Evolutionary conservation across 2,797 vertebrate species (phyloP), one percentile per base, ranked within the genome.

Genomic region (Melanitta fusca): DNA sequence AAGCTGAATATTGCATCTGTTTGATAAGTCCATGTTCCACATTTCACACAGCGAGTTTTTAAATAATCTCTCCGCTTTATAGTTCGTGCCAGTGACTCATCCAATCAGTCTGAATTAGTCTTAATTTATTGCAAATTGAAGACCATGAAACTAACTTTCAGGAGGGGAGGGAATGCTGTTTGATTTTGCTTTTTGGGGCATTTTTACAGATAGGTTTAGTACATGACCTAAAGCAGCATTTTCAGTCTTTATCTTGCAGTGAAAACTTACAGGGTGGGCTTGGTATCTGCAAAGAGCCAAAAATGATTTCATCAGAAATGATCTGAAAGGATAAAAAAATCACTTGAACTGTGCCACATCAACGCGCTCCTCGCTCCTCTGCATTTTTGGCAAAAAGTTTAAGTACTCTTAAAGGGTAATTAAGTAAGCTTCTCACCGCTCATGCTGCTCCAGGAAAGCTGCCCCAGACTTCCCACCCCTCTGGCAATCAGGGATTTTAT

Each of bases 1-100:
- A 68, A 84, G 88, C 43, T 68, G 94, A 88, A 57, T 24, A 5
- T 38, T 41, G 74, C 89, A 90, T 90, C 95, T 87, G 94, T 74
- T 95, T 71, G 17, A 16, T 36, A 49, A 94, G 88, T 49, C 83
- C 54, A 0, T 19, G 78, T 2, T 34, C 90, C 74, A 13, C 34
- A 65, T 78, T 78, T 93, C 61, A 22, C 54, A 68, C 56, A 80
- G 74, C 0, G 5, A 41, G 49, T 13, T 66, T 96, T 91, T 74
- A 94, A 93, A 95, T 95, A 81, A 75, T n/a, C 60, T 28, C 65
- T n/a, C 54, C 5, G 0, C 72, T 75, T 74, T 18, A 5, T 73
- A 34, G 89, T 91, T 85, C 36, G 6, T 34, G 14, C 36, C 3
- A 7, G 64, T 95, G 91, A 95, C 57, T 96, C 94, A 94, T 49